Evolutionary conservation across 2,888 invertebrate genomes (phyloP).

Genomic region (Pseudanteris insignis): DNA sequence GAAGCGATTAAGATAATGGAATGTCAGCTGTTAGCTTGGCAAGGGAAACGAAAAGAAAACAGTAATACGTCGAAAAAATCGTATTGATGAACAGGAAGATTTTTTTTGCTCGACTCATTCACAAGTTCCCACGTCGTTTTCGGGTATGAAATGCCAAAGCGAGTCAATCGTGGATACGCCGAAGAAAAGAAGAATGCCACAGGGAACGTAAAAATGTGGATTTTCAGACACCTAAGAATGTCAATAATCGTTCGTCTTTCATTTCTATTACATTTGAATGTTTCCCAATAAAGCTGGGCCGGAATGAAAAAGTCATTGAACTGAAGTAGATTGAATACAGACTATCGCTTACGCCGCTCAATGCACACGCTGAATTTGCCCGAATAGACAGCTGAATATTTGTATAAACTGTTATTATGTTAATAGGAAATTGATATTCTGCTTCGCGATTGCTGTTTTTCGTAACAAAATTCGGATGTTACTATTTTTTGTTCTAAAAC

Average conservation of each 20-base stretch:
- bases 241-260: conserved; percentile 55
- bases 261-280: conserved; percentile 50
- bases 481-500: no score
- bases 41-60: no score
- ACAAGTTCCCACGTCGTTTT: background rate
- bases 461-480: no score
- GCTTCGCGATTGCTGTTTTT: no score
- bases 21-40: no score
- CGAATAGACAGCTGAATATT: no score
- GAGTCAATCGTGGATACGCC: conserved; percentile 40
- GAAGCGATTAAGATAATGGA: background rate
- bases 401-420: no score
- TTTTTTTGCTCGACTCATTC: conserved; percentile 18
- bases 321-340: conserved; percentile 20
- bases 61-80: conserved; percentile 16
- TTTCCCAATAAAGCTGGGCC: conserved; percentile 21
- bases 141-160: conserved; percentile 28
- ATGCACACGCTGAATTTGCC: no score
- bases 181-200: conserved; percentile 43
- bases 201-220: conserved; percentile 34
- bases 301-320: conserved; percentile 20
- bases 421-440: no score
- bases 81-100: conserved; percentile 17
- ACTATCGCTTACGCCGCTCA: conserved; percentile 18
- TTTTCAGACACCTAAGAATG: conserved; percentile 52